Percentiles rank a stretch among this genome's conserved stretches.
phyloP scores from a whole-genome alignment of 2,888 invertebrate species.

The Helicoverpa assulta region DNA sequence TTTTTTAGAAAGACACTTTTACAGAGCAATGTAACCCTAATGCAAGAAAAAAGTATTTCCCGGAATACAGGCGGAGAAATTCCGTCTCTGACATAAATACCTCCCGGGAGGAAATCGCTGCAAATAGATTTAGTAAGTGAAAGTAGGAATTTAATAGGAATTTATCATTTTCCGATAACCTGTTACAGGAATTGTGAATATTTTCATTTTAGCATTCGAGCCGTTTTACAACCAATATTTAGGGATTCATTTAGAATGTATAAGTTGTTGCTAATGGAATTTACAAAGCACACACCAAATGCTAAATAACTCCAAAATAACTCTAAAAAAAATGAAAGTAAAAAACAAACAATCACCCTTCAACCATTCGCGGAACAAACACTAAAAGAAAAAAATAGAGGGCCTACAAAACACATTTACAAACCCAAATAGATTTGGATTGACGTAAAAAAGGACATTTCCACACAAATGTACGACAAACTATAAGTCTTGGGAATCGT shows the following conservation, averaged over 20 bases:
- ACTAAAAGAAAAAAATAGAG: conserved; percentile 30
- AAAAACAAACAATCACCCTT: conserved; percentile 25
- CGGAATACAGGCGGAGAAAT: conserved; percentile 19
- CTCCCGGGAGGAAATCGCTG: conserved; percentile 7
- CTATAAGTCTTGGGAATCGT: conserved; percentile 61
- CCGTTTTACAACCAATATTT: neutral
- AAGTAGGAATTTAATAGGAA: conserved; percentile 23
- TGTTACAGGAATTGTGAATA: neutral
- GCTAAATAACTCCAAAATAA: conserved; percentile 15
- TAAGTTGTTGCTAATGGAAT: neutral
- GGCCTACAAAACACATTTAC: conserved; percentile 57
- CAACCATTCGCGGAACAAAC: conserved; percentile 39
- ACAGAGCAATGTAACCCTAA: neutral
- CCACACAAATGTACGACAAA: conserved; percentile 53
- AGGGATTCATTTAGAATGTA: neutral
- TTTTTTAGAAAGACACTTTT: no score
- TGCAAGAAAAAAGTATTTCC: conserved; percentile 5
- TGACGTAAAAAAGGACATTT: conserved; percentile 62
- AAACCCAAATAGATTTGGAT: conserved; percentile 63
- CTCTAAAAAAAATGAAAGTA: neutral
- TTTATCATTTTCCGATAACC: conserved; percentile 29
- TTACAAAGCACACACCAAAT: conserved; percentile 13
- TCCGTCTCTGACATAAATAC: conserved; percentile 14
- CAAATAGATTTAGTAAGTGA: conserved; percentile 15
- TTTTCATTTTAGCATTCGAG: neutral